Conservation (phyloP, 2,113 vertebrate genomes). For the Beaufortia kweichowensis region DNA sequence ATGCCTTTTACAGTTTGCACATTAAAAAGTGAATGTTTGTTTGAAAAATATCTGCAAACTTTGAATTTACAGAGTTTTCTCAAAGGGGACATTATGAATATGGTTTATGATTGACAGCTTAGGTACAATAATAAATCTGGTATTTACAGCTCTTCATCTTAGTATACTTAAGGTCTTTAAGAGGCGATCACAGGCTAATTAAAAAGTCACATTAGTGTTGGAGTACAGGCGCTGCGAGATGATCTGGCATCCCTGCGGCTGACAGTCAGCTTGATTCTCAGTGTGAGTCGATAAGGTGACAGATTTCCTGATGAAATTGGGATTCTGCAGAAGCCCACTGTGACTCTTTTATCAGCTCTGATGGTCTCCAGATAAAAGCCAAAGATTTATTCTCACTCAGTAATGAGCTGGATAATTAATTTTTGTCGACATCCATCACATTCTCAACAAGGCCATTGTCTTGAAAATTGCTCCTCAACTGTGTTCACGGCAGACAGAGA, state of each 20-base stretch:
- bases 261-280: background rate
- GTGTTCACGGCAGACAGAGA: constrained; percentile 43
- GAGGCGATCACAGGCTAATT: too few species aligned
- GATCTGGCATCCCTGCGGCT: background rate
- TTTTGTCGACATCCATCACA: constrained; percentile 71
- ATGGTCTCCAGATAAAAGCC: constrained; percentile 70
- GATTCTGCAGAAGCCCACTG: constrained; percentile 60
- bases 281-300: constrained; percentile 52
- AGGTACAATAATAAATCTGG: too few species aligned
- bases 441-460: constrained; percentile 64
- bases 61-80: too few species aligned
- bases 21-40: too few species aligned
- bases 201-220: too few species aligned
- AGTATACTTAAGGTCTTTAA: too few species aligned
- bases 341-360: constrained; percentile 61
- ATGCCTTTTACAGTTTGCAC: too few species aligned
- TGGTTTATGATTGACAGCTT: too few species aligned
- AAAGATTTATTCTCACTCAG: constrained; percentile 68
- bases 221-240: background rate
- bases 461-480: constrained; percentile 55
- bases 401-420: constrained; percentile 76
- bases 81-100: too few species aligned
- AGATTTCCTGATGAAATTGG: constrained; percentile 57
- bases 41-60: too few species aligned
- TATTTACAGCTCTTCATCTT: too few species aligned